phyloP scores from a whole-genome alignment of 2,797 vertebrate species.

The Sarcoramphus papa region DNA sequence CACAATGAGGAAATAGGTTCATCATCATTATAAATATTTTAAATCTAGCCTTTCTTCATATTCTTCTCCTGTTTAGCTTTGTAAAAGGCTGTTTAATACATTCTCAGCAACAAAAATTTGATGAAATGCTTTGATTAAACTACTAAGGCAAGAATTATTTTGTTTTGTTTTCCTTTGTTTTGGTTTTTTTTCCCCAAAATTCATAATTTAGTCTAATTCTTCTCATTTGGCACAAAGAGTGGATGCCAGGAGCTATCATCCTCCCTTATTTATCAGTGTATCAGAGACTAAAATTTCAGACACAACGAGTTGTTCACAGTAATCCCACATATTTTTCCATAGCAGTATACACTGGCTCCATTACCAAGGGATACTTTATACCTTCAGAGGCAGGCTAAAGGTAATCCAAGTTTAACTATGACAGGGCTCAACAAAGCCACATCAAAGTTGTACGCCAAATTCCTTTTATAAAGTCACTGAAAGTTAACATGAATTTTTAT shows the following conservation, averaged over 20 bases:
- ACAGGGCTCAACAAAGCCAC: not conserved
- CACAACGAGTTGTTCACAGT: rapidly evolving
- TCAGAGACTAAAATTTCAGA: not conserved
- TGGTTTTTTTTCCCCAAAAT: not conserved
- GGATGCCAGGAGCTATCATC: not conserved
- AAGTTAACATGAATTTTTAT: slow-evolving; percentile 54
- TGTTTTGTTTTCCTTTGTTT: not conserved
- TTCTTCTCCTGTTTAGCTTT: not conserved
- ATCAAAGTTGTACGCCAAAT: not conserved
- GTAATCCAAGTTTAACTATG: not conserved
- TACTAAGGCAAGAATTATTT: not conserved
- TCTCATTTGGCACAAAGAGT: not conserved
- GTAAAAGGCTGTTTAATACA: not conserved
- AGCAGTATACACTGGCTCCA: not conserved
- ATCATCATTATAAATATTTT: not conserved
- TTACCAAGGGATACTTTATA: not conserved
- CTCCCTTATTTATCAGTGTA: not conserved
- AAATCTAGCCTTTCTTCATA: not conserved
- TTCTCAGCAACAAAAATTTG: not conserved
- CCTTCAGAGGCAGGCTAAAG: not conserved
- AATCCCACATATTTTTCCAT: not conserved
- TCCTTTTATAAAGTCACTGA: slow-evolving; percentile 21
- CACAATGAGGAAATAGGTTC: not conserved
- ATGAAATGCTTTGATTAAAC: not conserved
- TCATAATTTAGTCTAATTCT: not conserved